phyloP scores from a whole-genome alignment of 2,797 vertebrate species.

The Acropternis orthonyx region DNA sequence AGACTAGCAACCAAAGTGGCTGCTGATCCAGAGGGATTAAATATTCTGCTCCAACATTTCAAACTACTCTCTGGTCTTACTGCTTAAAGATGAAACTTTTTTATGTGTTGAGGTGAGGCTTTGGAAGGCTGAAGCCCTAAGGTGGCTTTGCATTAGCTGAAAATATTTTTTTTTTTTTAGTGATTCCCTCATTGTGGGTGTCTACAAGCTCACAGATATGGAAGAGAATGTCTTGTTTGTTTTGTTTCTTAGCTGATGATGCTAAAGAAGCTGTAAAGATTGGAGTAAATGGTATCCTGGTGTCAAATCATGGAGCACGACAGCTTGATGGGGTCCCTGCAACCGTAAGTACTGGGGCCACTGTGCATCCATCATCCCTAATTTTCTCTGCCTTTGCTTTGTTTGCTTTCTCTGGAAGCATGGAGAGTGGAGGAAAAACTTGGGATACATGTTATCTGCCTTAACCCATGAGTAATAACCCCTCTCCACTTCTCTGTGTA shows the following conservation, averaged over 20 bases:
- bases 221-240: not conserved
- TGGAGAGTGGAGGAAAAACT: not conserved
- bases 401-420: not conserved
- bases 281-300: slow-evolving; percentile 84
- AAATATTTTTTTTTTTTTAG: not conserved
- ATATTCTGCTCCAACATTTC: not conserved
- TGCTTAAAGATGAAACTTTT: not conserved
- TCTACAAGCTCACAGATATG: not conserved
- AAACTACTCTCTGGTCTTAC: not conserved
- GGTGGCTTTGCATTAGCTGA: not conserved
- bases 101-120: not conserved
- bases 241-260: slow-evolving; percentile 81
- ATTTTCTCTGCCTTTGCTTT: not conserved
- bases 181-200: not conserved
- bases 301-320: slow-evolving; percentile 90
- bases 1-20: not conserved
- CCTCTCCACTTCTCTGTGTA: not conserved
- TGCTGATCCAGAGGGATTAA: not conserved
- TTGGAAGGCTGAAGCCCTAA: not conserved
- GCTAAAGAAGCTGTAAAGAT: slow-evolving; percentile 81
- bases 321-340: slow-evolving; percentile 89
- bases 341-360: slow-evolving; percentile 78
- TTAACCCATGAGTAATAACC: not conserved
- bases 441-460: not conserved
- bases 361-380: not conserved